Conservation (phyloP, 2,888 invertebrate genomes). For the Lasioglossum lativentre region DNA sequence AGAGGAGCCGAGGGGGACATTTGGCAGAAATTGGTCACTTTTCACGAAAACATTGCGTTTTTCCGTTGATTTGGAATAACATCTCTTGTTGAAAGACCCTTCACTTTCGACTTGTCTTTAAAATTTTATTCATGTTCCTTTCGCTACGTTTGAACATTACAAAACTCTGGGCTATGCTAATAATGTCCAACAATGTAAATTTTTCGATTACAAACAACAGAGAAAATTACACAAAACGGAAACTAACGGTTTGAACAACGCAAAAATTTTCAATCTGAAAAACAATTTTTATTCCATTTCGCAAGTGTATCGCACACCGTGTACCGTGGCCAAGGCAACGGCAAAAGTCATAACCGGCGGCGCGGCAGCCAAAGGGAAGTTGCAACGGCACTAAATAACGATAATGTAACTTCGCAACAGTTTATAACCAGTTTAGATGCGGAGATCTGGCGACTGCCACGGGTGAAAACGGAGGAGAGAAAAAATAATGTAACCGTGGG, state of each 20-base stretch:
- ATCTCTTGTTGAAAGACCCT: too few species aligned
- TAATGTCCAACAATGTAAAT: too few species aligned
- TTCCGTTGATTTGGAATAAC: too few species aligned
- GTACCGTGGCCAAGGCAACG: conserved; percentile 39
- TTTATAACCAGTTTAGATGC: conserved; percentile 58
- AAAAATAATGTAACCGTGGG: conserved; percentile 37
- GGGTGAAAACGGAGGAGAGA: conserved; percentile 8
- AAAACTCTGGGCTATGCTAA: too few species aligned
- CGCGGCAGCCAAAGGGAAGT: conserved; percentile 46
- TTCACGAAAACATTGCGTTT: too few species aligned
- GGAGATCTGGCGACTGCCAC: conserved; percentile 30
- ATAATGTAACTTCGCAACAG: conserved; percentile 62
- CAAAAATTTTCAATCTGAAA: neutral
- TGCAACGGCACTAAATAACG: conserved; percentile 66
- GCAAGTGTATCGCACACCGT: neutral
- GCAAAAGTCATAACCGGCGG: conserved; percentile 59
- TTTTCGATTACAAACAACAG: too few species aligned
- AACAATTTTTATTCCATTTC: neutral
- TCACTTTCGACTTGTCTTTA: too few species aligned
- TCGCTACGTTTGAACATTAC: too few species aligned
- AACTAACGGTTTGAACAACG: neutral
- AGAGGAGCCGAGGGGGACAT: too few species aligned
- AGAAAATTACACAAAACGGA: too few species aligned
- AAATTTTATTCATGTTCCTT: too few species aligned
- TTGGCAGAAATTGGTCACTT: too few species aligned